A percentile compares a stretch with the other conserved stretches of the same genome.
Conservation (phyloP, 2,888 invertebrate species). For the Euplexia lucipara region DNA sequence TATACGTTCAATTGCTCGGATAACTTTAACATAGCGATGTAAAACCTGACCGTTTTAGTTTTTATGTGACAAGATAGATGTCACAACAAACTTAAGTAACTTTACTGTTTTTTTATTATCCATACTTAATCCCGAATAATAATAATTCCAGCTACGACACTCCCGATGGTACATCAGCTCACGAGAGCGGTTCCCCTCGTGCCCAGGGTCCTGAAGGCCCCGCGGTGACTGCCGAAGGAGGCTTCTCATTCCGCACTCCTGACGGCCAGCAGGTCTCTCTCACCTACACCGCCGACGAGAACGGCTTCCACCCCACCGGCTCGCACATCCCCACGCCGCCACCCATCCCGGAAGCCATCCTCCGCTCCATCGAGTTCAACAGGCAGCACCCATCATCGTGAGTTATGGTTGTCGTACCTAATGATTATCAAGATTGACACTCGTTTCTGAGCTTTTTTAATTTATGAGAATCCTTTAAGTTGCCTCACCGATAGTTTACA, state of each 20-base stretch:
- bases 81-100: too few species aligned
- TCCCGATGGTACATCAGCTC: conserved; percentile 92
- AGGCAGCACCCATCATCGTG: conserved; percentile 78
- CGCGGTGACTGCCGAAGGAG: conserved; percentile 92
- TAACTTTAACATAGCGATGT: too few species aligned
- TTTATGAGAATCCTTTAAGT: background rate
- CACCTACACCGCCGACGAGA: conserved; percentile 93
- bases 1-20: too few species aligned
- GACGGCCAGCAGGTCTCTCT: conserved; percentile 92
- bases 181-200: conserved; percentile 91
- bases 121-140: background rate
- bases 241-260: conserved; percentile 92
- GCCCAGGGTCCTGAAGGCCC: conserved; percentile 90
- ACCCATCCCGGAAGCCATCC: conserved; percentile 91
- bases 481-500: background rate
- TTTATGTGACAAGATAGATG: too few species aligned
- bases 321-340: conserved; percentile 92
- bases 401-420: conserved; percentile 58
- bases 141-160: conserved; percentile 90
- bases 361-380: conserved; percentile 87
- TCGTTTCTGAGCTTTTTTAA: background rate
- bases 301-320: conserved; percentile 92
- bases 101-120: too few species aligned
- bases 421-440: background rate
- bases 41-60: too few species aligned